These are phyloP conservation scores for Mycetomoellerius zeteki DNA, from an alignment of 1,140 invertebrate genomes.

Conservation along the genomic window DNA sequence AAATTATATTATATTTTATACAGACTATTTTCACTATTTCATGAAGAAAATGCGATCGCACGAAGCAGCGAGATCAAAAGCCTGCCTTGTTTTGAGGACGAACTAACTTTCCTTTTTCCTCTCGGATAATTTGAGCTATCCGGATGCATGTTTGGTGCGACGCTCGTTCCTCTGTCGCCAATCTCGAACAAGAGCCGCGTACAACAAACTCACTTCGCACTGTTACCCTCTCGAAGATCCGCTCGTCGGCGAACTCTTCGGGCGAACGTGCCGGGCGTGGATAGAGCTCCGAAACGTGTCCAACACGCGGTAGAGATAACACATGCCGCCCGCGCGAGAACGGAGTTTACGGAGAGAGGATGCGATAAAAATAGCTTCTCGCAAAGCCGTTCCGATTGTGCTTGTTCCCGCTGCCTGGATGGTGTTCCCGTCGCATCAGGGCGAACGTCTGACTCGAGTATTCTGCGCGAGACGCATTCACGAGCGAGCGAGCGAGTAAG, in stretches of 20 bases:
- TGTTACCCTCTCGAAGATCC: not conserved
- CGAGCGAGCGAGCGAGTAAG: not conserved
- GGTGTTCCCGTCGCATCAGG: not conserved
- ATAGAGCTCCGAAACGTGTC: slow-evolving; percentile 22
- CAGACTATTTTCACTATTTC: not conserved
- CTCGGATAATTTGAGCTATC: not conserved
- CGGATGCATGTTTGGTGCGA: not conserved
- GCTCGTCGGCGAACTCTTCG: slow-evolving; percentile 5
- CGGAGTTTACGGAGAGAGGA: slow-evolving; percentile 35
- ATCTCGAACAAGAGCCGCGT: not conserved
- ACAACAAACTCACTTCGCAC: slow-evolving; percentile 4
- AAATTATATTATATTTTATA: too few species aligned
- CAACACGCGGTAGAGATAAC: slow-evolving; percentile 50
- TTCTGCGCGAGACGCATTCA: not conserved
- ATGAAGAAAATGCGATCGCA: not conserved
- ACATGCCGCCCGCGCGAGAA: slow-evolving; percentile 41
- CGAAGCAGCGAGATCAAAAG: not conserved
- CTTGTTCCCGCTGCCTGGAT: not conserved
- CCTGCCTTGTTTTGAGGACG: not conserved
- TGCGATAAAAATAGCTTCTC: slow-evolving; percentile 56
- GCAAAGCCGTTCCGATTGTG: slow-evolving; percentile 33
- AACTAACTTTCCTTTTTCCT: not conserved
- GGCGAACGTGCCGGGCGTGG: slow-evolving; percentile 2
- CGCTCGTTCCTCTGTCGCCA: too few species aligned
- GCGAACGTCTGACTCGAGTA: slow-evolving; percentile 9